These are phyloP conservation scores for Pholis gunnellus DNA, from an alignment of 2,113 vertebrate species.

Conservation along the genomic window DNA sequence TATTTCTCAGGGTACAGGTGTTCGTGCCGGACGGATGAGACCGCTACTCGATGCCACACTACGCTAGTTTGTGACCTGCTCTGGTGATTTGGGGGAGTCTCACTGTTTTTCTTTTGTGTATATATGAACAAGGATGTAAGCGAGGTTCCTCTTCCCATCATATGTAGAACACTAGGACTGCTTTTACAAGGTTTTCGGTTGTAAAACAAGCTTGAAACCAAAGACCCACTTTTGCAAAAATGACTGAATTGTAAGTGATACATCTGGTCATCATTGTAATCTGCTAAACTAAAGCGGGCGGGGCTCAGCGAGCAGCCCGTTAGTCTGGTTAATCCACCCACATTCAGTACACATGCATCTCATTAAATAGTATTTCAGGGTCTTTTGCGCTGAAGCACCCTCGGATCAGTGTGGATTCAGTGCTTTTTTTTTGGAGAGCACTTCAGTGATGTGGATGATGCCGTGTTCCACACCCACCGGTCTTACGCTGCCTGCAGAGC, in stretches of 20 bases:
- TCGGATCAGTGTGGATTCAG: conserved; percentile 18
- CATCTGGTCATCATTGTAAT: neutral
- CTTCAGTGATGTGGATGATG: conserved; percentile 21
- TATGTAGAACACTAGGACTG: too few relatives aligned
- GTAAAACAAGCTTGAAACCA: neutral
- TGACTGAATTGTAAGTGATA: neutral
- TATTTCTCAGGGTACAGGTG: too few relatives aligned
- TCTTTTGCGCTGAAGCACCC: conserved; percentile 16
- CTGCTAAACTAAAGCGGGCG: neutral
- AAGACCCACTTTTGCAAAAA: neutral
- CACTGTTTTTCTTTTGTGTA: too few relatives aligned
- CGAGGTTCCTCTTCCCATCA: too few relatives aligned
- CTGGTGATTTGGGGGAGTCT: too few relatives aligned
- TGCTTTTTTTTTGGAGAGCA: conserved; percentile 22
- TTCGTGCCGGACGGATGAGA: too few relatives aligned
- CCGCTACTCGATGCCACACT: too few relatives aligned
- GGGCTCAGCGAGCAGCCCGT: neutral
- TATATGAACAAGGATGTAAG: too few relatives aligned
- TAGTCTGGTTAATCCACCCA: conserved; percentile 9
- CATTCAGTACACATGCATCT: neutral
- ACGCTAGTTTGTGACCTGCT: too few relatives aligned
- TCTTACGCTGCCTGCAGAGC: conserved; percentile 6
- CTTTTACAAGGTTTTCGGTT: neutral
- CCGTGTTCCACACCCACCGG: conserved; percentile 22
- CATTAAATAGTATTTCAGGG: conserved; percentile 32